These are phyloP conservation scores for Anoncus sp. DNA, from an alignment of 2,888 invertebrate genomes.

Conservation along the genomic window DNA sequence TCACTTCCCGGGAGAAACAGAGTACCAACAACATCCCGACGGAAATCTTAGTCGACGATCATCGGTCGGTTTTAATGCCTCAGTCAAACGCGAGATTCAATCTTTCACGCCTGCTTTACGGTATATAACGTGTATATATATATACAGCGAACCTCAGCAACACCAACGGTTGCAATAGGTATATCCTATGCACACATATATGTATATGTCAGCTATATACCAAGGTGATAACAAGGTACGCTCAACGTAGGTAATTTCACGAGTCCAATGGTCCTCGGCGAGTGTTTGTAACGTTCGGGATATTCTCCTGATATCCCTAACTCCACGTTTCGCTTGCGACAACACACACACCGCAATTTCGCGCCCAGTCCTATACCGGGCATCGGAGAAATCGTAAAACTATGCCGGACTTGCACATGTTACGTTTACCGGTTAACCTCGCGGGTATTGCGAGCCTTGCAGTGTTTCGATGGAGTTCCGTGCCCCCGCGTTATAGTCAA, in stretches of 20 bases:
- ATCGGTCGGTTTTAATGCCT: conserved; percentile 26
- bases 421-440: not conserved
- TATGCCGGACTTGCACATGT: conserved; percentile 19
- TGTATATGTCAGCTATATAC: conserved; percentile 20
- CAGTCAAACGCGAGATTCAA: conserved; percentile 35
- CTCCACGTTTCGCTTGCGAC: not conserved
- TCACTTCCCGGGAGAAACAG: not conserved
- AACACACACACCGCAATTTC: conserved; percentile 11
- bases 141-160: not conserved
- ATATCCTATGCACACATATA: too few species aligned
- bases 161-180: conserved; percentile 1
- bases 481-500: conserved; percentile 24
- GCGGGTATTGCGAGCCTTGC: conserved; percentile 16
- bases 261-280: conserved; percentile 17
- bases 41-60: conserved; percentile 17
- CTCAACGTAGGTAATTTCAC: conserved; percentile 44
- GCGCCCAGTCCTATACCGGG: not conserved
- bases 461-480: conserved; percentile 37
- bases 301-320: conserved; percentile 12
- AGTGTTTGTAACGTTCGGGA: conserved; percentile 6
- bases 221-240: conserved; percentile 49
- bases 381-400: conserved; percentile 1
- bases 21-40: not conserved
- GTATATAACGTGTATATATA: conserved; percentile 7
- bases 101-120: conserved; percentile 25